A percentile compares a stretch with the other conserved stretches of the same genome.
These are phyloP conservation scores for Pseudachorutes palmiensis DNA, from an alignment of 1,140 invertebrate genomes.

Conservation along the genomic window DNA sequence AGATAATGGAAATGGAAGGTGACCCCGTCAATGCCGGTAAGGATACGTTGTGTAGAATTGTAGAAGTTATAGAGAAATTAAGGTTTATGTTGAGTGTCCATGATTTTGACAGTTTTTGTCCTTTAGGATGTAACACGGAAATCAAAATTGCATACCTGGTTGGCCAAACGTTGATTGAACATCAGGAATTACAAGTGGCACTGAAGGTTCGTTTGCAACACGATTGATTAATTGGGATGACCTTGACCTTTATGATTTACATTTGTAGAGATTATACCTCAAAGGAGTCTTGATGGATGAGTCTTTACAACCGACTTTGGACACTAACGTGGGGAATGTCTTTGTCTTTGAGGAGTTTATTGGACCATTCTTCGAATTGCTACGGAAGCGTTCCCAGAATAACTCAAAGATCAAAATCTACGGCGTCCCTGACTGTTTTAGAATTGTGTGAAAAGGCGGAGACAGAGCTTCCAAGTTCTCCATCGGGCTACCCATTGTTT, in stretches of 20 bases:
- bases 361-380: constrained; percentile 29
- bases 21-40: neutral
- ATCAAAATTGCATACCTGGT: constrained; percentile 18
- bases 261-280: neutral
- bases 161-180: neutral
- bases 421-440: constrained; percentile 26
- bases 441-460: constrained; percentile 11
- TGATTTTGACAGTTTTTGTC: no score
- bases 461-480: constrained; percentile 15
- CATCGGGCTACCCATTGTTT: constrained; percentile 32
- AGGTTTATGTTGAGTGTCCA: neutral
- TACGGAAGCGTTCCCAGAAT: constrained; percentile 13
- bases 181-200: neutral
- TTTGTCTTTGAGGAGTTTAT: constrained; percentile 33
- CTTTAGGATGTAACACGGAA: neutral
- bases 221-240: neutral
- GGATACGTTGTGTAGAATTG: neutral
- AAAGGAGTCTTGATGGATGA: neutral
- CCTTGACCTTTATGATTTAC: neutral
- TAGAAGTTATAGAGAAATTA: neutral
- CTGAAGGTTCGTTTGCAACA: constrained; percentile 9
- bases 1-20: neutral
- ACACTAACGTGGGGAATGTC: neutral
- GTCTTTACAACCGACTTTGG: neutral
- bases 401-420: constrained; percentile 26